A percentile compares a stretch with the other conserved stretches of the same genome.
These are phyloP conservation scores for Tachyglossus aculeatus DNA, from an alignment of 2,797 vertebrate genomes.

Conservation along the genomic window DNA sequence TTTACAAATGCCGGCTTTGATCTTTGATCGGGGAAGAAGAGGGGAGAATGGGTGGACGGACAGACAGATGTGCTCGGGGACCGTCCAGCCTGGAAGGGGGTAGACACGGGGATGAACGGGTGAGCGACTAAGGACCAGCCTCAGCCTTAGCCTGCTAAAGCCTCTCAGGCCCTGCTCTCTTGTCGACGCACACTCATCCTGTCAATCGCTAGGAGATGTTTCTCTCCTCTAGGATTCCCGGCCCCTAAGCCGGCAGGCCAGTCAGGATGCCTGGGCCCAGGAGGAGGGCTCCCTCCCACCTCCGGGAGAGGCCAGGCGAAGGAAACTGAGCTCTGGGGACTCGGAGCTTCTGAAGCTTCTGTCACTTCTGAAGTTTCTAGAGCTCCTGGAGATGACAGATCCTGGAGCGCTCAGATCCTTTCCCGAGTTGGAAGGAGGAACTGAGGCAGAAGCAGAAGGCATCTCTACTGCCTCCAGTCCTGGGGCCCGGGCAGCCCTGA, in stretches of 20 bases:
- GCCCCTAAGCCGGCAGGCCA: conserved; percentile 49
- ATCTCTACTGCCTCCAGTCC: no score
- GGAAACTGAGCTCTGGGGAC: no score
- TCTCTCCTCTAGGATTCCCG: conserved; percentile 5
- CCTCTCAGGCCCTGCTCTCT: conserved; percentile 58
- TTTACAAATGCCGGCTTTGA: conserved; percentile 99
- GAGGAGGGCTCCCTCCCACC: conserved; percentile 46
- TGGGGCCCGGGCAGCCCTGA: no score
- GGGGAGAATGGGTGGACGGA: no score
- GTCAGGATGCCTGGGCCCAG: conserved; percentile 35
- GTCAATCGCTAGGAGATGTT: conserved; percentile 65
- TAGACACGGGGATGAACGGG: conserved; percentile 59
- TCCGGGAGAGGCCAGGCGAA: not conserved
- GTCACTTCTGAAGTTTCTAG: no score
- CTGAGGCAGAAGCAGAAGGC: no score
- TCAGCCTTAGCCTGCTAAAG: conserved; percentile 71
- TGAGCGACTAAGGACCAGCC: conserved; percentile 70
- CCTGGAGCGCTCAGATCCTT: no score
- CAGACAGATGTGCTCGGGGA: conserved; percentile 72
- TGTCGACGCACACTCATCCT: conserved; percentile 65
- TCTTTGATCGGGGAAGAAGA: conserved; percentile 92
- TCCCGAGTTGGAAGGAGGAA: no score
- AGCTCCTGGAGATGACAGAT: no score
- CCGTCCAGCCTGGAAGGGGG: conserved; percentile 73
- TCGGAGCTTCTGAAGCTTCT: no score